Conservation (phyloP, 2,113 vertebrate genomes). For the Eublepharis macularius region DNA sequence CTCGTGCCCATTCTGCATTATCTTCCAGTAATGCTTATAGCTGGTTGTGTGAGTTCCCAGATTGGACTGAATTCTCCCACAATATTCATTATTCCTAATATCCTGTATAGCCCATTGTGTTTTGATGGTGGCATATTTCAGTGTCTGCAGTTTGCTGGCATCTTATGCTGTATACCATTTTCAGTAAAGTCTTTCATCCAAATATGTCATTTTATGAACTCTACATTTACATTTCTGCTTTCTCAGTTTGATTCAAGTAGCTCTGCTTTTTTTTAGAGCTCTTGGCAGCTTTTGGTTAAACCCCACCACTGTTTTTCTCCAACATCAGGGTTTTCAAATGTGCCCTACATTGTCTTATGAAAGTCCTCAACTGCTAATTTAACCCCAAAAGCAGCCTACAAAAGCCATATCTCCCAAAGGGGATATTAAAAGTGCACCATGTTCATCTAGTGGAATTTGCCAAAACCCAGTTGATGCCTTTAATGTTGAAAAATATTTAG, state of each 20-base stretch:
- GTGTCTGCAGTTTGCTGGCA: neutral
- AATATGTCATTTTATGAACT: neutral
- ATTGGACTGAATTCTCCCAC: too few relatives aligned
- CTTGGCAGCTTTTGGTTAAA: neutral
- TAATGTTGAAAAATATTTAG: neutral
- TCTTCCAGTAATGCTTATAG: too few relatives aligned
- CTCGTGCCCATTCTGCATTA: too few relatives aligned
- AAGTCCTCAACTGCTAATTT: neutral
- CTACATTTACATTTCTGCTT: neutral
- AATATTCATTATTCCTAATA: too few relatives aligned
- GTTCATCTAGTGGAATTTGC: neutral
- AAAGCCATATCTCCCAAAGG: neutral
- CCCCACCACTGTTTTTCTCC: neutral
- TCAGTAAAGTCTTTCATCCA: neutral
- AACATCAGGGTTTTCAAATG: neutral
- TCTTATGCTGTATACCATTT: neutral
- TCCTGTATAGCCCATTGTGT: too few relatives aligned
- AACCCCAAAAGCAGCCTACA: neutral
- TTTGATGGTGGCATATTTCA: neutral
- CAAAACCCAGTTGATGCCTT: neutral
- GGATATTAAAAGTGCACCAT: neutral
- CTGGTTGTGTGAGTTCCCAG: too few relatives aligned
- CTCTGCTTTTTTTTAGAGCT: too few relatives aligned
- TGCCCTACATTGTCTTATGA: neutral
- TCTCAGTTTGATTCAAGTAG: too few relatives aligned